Conservation (phyloP, 2,113 vertebrate genomes). For the Hypomesus transpacificus region DNA sequence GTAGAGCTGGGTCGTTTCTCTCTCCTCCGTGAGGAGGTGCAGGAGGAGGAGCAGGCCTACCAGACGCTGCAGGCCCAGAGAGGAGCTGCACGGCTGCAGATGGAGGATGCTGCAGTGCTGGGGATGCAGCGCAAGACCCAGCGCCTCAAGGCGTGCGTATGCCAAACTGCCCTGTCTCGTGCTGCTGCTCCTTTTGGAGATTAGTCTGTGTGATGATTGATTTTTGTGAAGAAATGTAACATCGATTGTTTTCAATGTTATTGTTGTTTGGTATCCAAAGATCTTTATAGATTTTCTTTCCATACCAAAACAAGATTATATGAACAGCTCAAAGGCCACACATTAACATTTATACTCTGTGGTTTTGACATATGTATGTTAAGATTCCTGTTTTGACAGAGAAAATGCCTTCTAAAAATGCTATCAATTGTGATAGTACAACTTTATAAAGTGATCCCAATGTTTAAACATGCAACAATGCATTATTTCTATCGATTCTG, state of each 20-base stretch:
- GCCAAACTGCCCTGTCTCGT: neutral
- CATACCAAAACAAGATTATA: too few species aligned
- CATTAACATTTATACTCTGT: neutral
- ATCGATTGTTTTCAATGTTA: too few species aligned
- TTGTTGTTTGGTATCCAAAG: too few species aligned
- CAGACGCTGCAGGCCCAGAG: constrained; percentile 47
- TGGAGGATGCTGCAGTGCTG: constrained; percentile 59
- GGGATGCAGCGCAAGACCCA: constrained; percentile 52
- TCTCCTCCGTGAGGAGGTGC: constrained; percentile 46
- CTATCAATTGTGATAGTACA: too few species aligned
- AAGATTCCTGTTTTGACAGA: too few species aligned
- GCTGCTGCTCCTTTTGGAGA: neutral
- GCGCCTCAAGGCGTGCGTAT: constrained; percentile 61
- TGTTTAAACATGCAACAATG: too few species aligned
- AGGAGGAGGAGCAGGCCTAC: constrained; percentile 59
- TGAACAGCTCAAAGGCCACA: neutral
- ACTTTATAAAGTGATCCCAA: too few species aligned
- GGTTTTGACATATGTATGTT: neutral
- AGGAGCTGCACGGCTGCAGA: constrained; percentile 54
- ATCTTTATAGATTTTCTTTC: too few species aligned
- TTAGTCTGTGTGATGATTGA: too few species aligned
- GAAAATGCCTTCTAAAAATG: too few species aligned
- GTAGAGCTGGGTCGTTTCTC: constrained; percentile 67
- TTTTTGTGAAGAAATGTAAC: too few species aligned
- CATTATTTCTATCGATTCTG: constrained; percentile 22